These are phyloP conservation scores for Passer domesticus DNA, from an alignment of 2,113 vertebrate genomes.

Conservation along the genomic window DNA sequence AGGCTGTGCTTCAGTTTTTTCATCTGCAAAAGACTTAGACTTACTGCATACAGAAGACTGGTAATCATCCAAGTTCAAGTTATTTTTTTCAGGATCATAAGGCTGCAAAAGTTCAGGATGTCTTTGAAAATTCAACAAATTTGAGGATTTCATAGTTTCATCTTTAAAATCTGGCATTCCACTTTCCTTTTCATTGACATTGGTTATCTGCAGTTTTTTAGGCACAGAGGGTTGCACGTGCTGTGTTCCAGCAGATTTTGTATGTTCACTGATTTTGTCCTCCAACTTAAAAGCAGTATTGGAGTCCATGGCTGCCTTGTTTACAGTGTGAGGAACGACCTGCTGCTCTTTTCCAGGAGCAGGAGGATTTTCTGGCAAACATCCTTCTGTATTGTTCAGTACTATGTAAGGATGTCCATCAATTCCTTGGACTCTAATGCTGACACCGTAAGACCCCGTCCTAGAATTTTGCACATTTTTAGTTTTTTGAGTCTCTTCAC, in stretches of 20 bases:
- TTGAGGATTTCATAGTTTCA: constrained; percentile 66
- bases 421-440: constrained; percentile 95
- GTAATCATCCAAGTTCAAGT: constrained; percentile 68
- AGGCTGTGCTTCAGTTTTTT: constrained; percentile 27
- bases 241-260: constrained; percentile 73
- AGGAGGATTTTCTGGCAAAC: constrained; percentile 66
- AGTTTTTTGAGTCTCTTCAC: constrained; percentile 52
- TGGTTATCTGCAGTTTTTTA: constrained; percentile 72
- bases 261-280: constrained; percentile 37
- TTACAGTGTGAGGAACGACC: constrained; percentile 47
- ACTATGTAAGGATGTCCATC: constrained; percentile 96
- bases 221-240: constrained; percentile 59
- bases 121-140: constrained; percentile 87
- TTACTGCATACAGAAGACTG: constrained; percentile 60
- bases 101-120: constrained; percentile 92
- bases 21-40: constrained; percentile 47
- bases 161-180: constrained; percentile 64
- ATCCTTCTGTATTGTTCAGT: constrained; percentile 89
- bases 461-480: constrained; percentile 72
- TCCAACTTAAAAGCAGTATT: constrained; percentile 70
- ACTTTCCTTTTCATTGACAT: constrained; percentile 69
- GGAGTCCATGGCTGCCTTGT: constrained; percentile 70
- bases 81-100: constrained; percentile 86
- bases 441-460: constrained; percentile 89
- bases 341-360: constrained; percentile 71